Base-by-base conservation (phyloP, 2,888 invertebrate genomes). In the Magallana nippona region DNA sequence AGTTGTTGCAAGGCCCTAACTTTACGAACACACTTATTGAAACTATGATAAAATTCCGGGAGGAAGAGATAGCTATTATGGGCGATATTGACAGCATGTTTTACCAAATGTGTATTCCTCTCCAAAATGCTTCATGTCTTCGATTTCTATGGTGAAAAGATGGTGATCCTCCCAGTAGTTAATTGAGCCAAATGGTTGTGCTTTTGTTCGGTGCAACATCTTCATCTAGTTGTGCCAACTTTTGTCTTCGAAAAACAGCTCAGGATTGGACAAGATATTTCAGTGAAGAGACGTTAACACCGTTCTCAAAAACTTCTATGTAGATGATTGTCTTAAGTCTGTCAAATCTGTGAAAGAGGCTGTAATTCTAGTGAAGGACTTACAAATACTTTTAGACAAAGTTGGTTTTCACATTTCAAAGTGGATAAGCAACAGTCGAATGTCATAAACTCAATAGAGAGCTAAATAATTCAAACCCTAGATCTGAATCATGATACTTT, bases 51-150 rank as follows among this genome's bases (percentile, higher is more conserved):
- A 82, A 87, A 44, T 89, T 88, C 77, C 55, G 89, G 55, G 80
- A 88, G 63, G 85, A 89, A 55, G 79, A 79, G 13, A 78, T 87
- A 32, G 88, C 86, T 55, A 27, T 89, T 1, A 87, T 85, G 82
- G 87, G 83, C 0, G 87, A 87, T 81, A 87, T 87, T 32, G 86
- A 88, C 19, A 82, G 62, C 77, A 87, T 86, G 86, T 86, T 86
- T 22, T 82, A 82, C 55, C 86, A 86, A 63, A 82, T 85, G 3
- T 63, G 57, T 11, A 85, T 88, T 15, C 19, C 63, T 1, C 22
- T 55, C 19, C 2, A 86, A 10, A 85, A 88, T 58, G 62, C 84
- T 63, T 83, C 79, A 27, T 86, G 60, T 63, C 82, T 86, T 17
- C 44, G 85, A 78, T 88, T 86, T 58, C 62, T 85, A 1, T 87